Percentiles rank a stretch among this genome's conserved stretches.
These are phyloP conservation scores for Pan paniscus DNA, from an alignment of 2,113 vertebrate genomes.

Conservation along the genomic window DNA sequence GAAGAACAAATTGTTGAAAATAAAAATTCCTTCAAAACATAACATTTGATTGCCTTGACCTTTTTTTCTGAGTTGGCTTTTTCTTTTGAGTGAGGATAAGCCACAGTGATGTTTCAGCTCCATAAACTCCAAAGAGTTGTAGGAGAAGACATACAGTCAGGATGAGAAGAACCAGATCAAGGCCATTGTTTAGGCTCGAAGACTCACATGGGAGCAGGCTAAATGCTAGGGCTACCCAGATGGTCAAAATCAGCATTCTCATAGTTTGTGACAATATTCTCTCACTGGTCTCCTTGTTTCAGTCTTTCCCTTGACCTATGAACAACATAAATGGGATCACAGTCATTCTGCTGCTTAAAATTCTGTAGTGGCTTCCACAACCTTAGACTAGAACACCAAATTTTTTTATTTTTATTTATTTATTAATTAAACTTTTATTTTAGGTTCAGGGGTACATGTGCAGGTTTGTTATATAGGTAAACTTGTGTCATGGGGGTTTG, in stretches of 20 bases:
- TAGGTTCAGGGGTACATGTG: too few relatives aligned
- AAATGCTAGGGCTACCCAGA: not conserved
- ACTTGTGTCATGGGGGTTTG: too few relatives aligned
- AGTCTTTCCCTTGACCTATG: not conserved
- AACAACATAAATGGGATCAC: not conserved
- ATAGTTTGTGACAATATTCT: not conserved
- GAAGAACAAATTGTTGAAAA: constrained; percentile 17
- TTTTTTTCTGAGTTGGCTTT: not conserved
- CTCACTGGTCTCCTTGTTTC: not conserved
- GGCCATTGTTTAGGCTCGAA: not conserved
- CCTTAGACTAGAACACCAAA: not conserved
- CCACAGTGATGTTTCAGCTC: not conserved
- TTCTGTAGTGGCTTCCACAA: not conserved
- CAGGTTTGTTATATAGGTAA: too few relatives aligned
- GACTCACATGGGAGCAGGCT: not conserved
- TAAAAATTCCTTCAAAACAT: not conserved
- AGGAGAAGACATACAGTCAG: not conserved
- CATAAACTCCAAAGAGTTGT: not conserved
- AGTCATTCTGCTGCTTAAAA: not conserved
- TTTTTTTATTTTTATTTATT: too few relatives aligned
- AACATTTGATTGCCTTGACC: not conserved
- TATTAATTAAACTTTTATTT: too few relatives aligned
- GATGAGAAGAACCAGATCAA: not conserved
- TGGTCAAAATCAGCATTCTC: not conserved
- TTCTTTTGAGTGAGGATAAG: not conserved